These are phyloP conservation scores for Coilia nasus DNA, from an alignment of 2,797 vertebrate genomes.

Conservation along the genomic window DNA sequence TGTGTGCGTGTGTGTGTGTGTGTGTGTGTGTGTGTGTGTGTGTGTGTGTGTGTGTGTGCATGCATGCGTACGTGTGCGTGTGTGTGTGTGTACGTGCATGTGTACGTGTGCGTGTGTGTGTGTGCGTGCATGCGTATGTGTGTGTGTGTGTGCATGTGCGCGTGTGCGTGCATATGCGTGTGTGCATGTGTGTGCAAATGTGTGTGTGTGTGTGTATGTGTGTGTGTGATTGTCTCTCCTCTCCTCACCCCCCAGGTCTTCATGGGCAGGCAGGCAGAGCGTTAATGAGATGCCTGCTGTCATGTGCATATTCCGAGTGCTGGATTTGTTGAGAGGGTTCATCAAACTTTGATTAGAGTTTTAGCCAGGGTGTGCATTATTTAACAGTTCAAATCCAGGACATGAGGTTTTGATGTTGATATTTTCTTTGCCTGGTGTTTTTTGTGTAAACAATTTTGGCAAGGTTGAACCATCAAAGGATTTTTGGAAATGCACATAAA, in stretches of 20 bases:
- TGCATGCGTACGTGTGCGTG: constrained; percentile 42
- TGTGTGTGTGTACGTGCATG: constrained; percentile 51
- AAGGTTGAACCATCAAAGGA: neutral
- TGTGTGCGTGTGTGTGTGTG: neutral
- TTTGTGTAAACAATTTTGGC: neutral
- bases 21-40: constrained; percentile 1
- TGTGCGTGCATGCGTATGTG: neutral
- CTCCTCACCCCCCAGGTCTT: neutral
- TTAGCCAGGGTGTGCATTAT: neutral
- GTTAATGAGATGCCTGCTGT: neutral
- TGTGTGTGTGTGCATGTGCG: neutral
- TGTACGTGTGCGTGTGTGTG: constrained; percentile 4
- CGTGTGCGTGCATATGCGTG: neutral
- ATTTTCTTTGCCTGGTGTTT: neutral
- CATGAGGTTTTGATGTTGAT: neutral
- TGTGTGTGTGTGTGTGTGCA: constrained; percentile 31
- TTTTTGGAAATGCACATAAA: neutral
- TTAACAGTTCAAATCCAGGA: neutral
- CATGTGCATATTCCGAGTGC: neutral
- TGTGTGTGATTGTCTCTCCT: constrained; percentile 37
- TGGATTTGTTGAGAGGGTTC: neutral
- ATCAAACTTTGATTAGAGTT: neutral
- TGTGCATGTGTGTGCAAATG: neutral
- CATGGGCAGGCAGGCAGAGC: constrained; percentile 3
- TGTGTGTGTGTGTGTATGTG: constrained; percentile 34